A percentile compares a stretch with the other conserved stretches of the same genome.
These are phyloP conservation scores for Luperina nickerlii DNA, from an alignment of 2,888 invertebrate species.

Conservation along the genomic window DNA sequence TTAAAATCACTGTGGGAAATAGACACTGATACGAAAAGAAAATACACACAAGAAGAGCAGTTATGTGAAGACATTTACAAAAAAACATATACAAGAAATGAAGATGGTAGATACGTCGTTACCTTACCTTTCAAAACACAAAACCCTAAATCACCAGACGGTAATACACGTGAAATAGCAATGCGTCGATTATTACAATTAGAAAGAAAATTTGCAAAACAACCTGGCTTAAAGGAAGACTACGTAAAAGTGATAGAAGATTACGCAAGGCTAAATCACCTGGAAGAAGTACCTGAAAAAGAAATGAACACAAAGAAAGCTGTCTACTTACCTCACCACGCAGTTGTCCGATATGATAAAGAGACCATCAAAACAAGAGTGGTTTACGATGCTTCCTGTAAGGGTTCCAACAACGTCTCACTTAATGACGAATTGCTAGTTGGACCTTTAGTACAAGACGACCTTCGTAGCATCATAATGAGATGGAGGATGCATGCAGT, in stretches of 20 bases:
- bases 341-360: not conserved
- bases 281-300: too few relatives aligned
- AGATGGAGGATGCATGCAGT: conserved; percentile 62
- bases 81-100: too few relatives aligned
- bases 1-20: too few relatives aligned
- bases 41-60: conserved; percentile 1
- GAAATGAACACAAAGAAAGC: not conserved
- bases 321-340: not conserved
- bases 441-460: conserved; percentile 52
- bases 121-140: conserved; percentile 20
- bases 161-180: conserved; percentile 2
- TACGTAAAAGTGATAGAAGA: not conserved
- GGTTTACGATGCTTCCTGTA: too few relatives aligned
- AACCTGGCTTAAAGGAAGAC: conserved; percentile 26
- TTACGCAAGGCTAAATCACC: not conserved
- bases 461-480: conserved; percentile 63
- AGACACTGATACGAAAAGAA: too few relatives aligned
- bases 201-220: not conserved
- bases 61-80: conserved; percentile 22
- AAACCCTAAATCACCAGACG: conserved; percentile 16
- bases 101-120: not conserved
- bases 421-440: too few relatives aligned
- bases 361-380: too few relatives aligned
- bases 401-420: too few relatives aligned
- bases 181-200: too few relatives aligned